Percentiles rank a stretch among this genome's conserved stretches.
Evolutionary conservation across 2,888 invertebrate genomes (phyloP).

Genomic region (Elegia similella): DNA sequence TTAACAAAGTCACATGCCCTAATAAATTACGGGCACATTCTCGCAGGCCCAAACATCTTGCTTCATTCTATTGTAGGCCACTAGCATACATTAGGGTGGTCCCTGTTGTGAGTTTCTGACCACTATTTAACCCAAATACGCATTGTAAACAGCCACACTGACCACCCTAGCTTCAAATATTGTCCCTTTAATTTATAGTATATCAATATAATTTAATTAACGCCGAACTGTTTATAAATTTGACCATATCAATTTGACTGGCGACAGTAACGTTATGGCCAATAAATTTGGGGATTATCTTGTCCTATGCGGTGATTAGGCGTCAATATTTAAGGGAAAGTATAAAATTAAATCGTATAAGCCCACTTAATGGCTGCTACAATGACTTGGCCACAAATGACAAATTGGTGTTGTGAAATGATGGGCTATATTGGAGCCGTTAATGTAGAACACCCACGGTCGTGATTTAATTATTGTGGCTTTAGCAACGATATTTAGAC

Average conservation of each 20-base stretch:
- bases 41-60: constrained; percentile 44
- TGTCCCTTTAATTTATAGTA: constrained; percentile 65
- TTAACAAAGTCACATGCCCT: constrained; percentile 31
- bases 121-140: constrained; percentile 63
- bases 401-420: constrained; percentile 45
- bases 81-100: constrained; percentile 63
- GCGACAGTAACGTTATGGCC: constrained; percentile 68
- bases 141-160: constrained; percentile 57
- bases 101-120: constrained; percentile 44
- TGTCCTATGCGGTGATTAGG: constrained; percentile 74
- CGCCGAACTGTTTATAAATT: constrained; percentile 68
- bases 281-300: constrained; percentile 78
- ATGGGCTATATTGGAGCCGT: constrained; percentile 29
- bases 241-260: constrained; percentile 60
- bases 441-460: constrained; percentile 29
- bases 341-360: constrained; percentile 74
- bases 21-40: constrained; percentile 45
- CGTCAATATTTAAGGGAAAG: constrained; percentile 71
- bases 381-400: constrained; percentile 55
- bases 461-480: constrained; percentile 22
- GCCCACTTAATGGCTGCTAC: constrained; percentile 64
- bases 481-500: not conserved
- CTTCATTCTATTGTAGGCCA: constrained; percentile 25
- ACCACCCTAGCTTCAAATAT: constrained; percentile 44
- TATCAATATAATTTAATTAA: constrained; percentile 78